Percentiles rank a stretch among this genome's conserved stretches.
phyloP scores from a whole-genome alignment of 1,140 invertebrate genomes.

The Proctacanthus coquilletti region DNA sequence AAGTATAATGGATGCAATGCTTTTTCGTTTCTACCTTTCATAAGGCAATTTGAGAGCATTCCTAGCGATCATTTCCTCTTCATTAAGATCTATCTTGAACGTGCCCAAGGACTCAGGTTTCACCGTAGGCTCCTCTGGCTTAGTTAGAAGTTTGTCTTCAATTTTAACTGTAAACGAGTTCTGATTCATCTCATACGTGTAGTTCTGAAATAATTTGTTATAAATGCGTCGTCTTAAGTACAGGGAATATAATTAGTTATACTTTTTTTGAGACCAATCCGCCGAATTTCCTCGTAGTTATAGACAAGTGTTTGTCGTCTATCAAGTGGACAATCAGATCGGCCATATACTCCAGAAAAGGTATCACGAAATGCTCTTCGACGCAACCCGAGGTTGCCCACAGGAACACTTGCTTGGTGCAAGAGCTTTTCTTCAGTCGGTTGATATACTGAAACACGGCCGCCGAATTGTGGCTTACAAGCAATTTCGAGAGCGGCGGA shows the following conservation, averaged over 20 bases:
- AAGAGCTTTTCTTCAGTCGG: slow-evolving; percentile 13
- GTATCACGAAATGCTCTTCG: slow-evolving; percentile 18
- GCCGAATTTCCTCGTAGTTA: slow-evolving; percentile 16
- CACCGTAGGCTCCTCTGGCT: neutral
- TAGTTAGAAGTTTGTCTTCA: neutral
- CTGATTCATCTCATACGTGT: slow-evolving; percentile 16
- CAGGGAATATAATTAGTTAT: neutral
- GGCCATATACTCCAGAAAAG: slow-evolving; percentile 21
- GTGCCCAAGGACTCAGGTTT: slow-evolving; percentile 10
- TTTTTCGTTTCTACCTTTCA: slow-evolving; percentile 16
- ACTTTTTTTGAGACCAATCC: slow-evolving; percentile 15
- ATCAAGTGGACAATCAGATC: slow-evolving; percentile 18
- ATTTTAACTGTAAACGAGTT: slow-evolving; percentile 12
- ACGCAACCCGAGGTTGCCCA: slow-evolving; percentile 16
- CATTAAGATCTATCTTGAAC: slow-evolving; percentile 26
- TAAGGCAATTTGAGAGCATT: slow-evolving; percentile 28
- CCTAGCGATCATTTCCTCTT: slow-evolving; percentile 24
- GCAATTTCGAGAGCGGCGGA: neutral
- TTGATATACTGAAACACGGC: slow-evolving; percentile 18
- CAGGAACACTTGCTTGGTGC: slow-evolving; percentile 20
- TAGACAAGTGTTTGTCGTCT: slow-evolving; percentile 11
- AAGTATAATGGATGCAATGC: neutral
- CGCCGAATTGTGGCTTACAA: neutral
- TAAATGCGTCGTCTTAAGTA: neutral
- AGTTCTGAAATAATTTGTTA: slow-evolving; percentile 8